A percentile compares a stretch with the other conserved stretches of the same genome.
Conservation (phyloP, 2,888 invertebrate genomes). For the Celastrina argiolus region DNA sequence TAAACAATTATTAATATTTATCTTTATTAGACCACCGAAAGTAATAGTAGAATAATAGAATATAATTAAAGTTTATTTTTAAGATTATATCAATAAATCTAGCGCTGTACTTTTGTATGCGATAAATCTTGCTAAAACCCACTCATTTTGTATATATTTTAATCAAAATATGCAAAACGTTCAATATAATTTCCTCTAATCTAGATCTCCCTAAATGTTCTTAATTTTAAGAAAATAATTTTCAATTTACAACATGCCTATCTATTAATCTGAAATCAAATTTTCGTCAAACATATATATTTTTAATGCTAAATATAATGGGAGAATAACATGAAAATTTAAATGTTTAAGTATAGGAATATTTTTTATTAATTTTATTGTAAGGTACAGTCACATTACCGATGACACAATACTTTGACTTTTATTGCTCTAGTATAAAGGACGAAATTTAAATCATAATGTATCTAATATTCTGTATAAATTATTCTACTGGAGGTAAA, state of each 20-base stretch:
- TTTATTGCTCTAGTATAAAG: background rate
- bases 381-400: background rate
- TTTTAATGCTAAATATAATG: no score
- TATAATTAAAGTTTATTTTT: no score
- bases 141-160: background rate
- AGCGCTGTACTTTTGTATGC: background rate
- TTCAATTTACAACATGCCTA: background rate
- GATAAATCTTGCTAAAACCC: background rate
- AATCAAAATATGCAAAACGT: constrained; percentile 7
- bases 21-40: no score
- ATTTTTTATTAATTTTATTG: no score
- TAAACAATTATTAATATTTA: no score
- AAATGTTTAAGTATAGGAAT: no score
- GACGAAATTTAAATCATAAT: background rate
- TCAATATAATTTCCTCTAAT: background rate
- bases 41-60: no score
- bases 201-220: background rate
- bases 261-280: background rate
- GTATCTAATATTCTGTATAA: background rate
- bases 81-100: no score
- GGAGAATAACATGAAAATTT: no score
- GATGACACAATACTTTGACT: background rate
- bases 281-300: no score
- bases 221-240: background rate
- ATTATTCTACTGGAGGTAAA: background rate